Evolutionary conservation across 35 echinoderm and acorn worm species (phyloP).

Genomic region (Ophiothrix spiculata): DNA sequence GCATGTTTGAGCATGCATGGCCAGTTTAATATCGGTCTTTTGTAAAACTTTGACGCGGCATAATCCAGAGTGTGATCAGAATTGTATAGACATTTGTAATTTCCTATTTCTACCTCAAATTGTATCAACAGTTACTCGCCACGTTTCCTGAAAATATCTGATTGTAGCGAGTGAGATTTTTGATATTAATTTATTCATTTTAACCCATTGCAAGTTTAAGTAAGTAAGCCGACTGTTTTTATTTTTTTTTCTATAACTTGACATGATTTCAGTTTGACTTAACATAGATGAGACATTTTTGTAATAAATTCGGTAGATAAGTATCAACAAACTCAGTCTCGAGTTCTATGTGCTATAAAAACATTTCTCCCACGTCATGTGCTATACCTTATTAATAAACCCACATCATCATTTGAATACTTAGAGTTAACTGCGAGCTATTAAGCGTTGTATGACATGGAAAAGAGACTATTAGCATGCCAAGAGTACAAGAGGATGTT

Average conservation of each 20-base stretch:
- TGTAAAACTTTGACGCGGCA: slow-evolving; percentile 2
- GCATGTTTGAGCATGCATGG: slow-evolving; percentile 14
- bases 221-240: neutral
- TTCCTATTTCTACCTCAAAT: neutral
- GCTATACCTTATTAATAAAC: neutral
- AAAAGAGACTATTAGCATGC: slow-evolving; percentile 3
- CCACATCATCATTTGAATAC: neutral
- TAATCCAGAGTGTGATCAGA: neutral
- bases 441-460: slow-evolving; percentile 8
- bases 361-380: neutral
- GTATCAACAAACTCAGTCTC: neutral
- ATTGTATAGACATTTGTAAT: slow-evolving; percentile 10
- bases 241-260: neutral
- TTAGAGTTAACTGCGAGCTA: neutral
- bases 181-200: slow-evolving; percentile 1
- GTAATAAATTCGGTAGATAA: neutral
- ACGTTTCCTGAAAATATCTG: neutral
- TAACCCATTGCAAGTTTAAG: neutral
- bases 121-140: slow-evolving; percentile 10
- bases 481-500: neutral
- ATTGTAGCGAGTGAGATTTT: neutral
- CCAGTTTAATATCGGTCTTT: neutral
- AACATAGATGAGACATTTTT: too few relatives aligned
- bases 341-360: neutral
- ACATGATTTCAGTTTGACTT: neutral